phyloP scores from a whole-genome alignment of 64 coral and sea anemone species.

The Acropora tenuis region DNA sequence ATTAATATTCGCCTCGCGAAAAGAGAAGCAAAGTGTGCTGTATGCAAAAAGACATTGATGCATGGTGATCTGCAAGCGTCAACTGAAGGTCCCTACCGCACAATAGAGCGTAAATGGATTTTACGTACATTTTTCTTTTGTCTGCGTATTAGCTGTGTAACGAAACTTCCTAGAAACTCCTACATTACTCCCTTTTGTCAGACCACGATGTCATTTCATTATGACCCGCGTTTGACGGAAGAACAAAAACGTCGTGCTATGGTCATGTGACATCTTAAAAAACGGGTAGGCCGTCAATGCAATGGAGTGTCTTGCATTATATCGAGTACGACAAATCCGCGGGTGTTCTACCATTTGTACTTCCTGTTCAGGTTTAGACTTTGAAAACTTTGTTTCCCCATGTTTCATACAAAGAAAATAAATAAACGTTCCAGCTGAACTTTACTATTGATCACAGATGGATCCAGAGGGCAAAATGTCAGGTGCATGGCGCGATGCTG shows the following conservation, averaged over 20 bases:
- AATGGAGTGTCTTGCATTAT: background rate
- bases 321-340: background rate
- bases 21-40: slow-evolving; percentile 56
- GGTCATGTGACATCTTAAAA: slow-evolving; percentile 30
- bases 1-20: background rate
- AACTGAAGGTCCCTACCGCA: slow-evolving; percentile 41
- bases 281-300: slow-evolving; percentile 24
- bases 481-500: slow-evolving; percentile 19
- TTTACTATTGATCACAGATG: slow-evolving; percentile 23
- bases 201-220: slow-evolving; percentile 15
- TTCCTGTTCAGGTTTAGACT: slow-evolving; percentile 20
- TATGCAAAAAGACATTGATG: slow-evolving; percentile 44
- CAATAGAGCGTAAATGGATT: slow-evolving; percentile 51
- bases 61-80: slow-evolving; percentile 46
- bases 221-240: background rate
- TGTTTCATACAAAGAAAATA: slow-evolving; percentile 22
- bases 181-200: slow-evolving; percentile 8
- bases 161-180: slow-evolving; percentile 45
- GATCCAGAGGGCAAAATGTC: slow-evolving; percentile 33
- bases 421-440: slow-evolving; percentile 17
- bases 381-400: slow-evolving; percentile 20
- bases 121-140: slow-evolving; percentile 48
- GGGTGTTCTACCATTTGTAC: slow-evolving; percentile 29
- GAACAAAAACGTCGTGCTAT: slow-evolving; percentile 29
- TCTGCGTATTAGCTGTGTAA: slow-evolving; percentile 18